These are phyloP conservation scores for Phytoseiulus persimilis DNA, from an alignment of 2,888 invertebrate genomes.

Conservation along the genomic window DNA sequence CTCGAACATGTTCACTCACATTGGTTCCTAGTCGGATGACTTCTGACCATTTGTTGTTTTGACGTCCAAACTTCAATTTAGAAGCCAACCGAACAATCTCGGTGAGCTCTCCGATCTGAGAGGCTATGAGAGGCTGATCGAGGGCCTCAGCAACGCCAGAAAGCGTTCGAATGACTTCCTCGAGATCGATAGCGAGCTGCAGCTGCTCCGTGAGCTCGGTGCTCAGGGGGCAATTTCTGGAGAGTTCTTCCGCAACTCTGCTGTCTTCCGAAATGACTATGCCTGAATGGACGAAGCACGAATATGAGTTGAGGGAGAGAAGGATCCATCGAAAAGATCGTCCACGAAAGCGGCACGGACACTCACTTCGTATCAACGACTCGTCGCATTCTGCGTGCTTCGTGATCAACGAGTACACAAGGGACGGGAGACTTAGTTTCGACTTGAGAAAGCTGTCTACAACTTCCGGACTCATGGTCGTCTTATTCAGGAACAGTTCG, in stretches of 20 bases:
- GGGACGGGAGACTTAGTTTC: conserved; percentile 9
- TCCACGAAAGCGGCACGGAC: too few species aligned
- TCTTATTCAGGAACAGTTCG: not conserved
- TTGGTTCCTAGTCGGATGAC: not conserved
- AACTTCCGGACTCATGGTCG: not conserved
- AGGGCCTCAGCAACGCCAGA: conserved; percentile 20
- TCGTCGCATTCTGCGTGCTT: conserved; percentile 23
- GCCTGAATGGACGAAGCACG: too few species aligned
- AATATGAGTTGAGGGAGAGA: too few species aligned
- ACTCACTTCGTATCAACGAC: not conserved
- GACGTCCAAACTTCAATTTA: conserved; percentile 6
- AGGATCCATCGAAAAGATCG: too few species aligned
- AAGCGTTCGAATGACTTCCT: conserved; percentile 26
- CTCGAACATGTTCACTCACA: not conserved
- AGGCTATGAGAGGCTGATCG: conserved; percentile 14
- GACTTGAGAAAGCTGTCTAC: conserved; percentile 16
- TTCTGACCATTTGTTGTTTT: conserved; percentile 12
- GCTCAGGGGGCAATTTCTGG: conserved; percentile 12
- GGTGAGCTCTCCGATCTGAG: conserved; percentile 9
- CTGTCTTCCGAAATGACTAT: conserved; percentile 13
- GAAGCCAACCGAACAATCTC: conserved; percentile 7
- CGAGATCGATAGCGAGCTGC: not conserved
- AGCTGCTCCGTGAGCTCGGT: not conserved
- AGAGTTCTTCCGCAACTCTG: conserved; percentile 6
- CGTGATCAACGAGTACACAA: conserved; percentile 19